These are phyloP conservation scores for Cervus canadensis DNA, from an alignment of 2,113 vertebrate genomes.

Conservation along the genomic window DNA sequence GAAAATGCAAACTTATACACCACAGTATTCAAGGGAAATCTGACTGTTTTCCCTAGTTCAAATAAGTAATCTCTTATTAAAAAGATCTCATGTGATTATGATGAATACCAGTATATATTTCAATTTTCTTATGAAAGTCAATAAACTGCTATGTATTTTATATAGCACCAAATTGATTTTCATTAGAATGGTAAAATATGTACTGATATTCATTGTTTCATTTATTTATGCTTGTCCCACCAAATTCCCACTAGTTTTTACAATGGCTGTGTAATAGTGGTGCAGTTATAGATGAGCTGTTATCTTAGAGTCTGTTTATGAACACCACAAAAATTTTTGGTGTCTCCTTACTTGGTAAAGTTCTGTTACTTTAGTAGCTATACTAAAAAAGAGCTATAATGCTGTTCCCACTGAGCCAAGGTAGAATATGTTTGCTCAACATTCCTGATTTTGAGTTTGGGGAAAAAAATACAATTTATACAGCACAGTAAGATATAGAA, in stretches of 20 bases:
- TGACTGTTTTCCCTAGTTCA: not conserved
- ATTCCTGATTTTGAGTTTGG: not conserved
- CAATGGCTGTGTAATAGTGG: not conserved
- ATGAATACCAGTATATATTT: not conserved
- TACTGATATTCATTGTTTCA: not conserved
- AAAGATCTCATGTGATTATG: not conserved
- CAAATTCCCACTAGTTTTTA: not conserved
- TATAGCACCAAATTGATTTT: not conserved
- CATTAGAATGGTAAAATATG: not conserved
- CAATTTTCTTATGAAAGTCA: not conserved
- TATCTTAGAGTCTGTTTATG: not conserved
- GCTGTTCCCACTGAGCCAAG: not conserved
- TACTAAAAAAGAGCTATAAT: not conserved
- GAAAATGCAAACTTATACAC: not conserved
- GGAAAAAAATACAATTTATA: not conserved
- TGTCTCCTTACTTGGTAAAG: not conserved
- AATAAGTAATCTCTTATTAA: conserved; percentile 15
- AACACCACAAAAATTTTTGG: not conserved
- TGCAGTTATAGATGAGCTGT: not conserved
- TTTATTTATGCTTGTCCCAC: not conserved
- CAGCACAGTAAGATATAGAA: not conserved
- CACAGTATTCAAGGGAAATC: not conserved
- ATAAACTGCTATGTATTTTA: not conserved
- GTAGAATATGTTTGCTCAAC: not conserved
- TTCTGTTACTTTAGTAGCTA: not conserved